Evolutionary conservation across 2,797 vertebrate genomes (phyloP), one percentile per base, ranked within the genome.

Genomic region (Cottoperca gobio): DNA sequence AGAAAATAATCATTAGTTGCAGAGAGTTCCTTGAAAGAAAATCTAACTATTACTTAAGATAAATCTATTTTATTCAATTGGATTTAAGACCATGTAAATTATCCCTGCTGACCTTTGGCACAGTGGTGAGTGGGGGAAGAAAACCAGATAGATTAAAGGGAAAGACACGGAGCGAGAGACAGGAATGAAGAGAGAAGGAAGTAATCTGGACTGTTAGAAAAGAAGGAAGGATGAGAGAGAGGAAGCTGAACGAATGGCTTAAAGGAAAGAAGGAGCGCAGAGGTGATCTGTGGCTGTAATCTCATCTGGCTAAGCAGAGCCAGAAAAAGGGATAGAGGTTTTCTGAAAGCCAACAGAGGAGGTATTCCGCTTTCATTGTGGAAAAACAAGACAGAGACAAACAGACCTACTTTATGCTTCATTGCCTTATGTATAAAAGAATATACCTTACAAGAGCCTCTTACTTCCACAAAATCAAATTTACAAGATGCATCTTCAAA

Each of bases 121-220:
- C 70, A 73, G 57, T 72, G 49, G 17, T 43, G 53, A 73, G 55
- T 28, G 23, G 48, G 19, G 63, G 50, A 64, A 0, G 70, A 46
- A 48, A 57, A 60, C 33, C 5, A 13, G 26, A 57, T 5, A 45
- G 40, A 77, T 54, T 33, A 37, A 45, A 53, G 28, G 53, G 12
- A 40, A 68, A 42, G 17, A 24, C 16, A 43, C n/a, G 8, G 31
- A 31, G 28, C 14, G 17, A 40, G 53, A 4, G 23, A 54, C 19
- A 8, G 26, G 23, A 53, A 43, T 62, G 46, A 71, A 35, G 53
- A 64, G 40, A 69, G 28, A 33, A 59, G 37, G 24, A 60, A 35
- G 31, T 78, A 81, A 84, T 83, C 76, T 76, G 79, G 67, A 74
- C 61, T 67, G 66, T 24, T 73, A 57, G 53, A 68, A 67, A 73